Conservation (phyloP, 2,797 vertebrate genomes). For the Phataginus tetradactyla region DNA sequence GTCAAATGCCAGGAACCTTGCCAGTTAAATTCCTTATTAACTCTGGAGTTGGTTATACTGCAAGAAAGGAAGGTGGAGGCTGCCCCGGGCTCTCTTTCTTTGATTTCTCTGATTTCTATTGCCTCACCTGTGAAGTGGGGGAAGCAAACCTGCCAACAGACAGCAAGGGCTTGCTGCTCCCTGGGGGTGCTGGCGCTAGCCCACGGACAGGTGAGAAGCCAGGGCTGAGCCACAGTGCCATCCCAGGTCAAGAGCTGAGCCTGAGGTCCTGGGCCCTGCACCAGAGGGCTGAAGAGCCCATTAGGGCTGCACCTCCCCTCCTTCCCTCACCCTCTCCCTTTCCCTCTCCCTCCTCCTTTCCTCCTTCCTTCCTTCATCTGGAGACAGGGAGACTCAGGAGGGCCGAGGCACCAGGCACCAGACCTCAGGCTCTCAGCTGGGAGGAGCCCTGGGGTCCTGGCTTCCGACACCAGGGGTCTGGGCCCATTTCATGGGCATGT, state of each 20-base stretch:
- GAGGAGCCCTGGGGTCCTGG: not conserved
- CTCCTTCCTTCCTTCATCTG: not conserved
- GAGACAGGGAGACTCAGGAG: not conserved
- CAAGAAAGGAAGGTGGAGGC: not conserved
- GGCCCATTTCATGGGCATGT: no score
- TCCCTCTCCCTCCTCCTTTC: no score
- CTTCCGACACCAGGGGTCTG: not conserved
- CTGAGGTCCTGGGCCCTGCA: not conserved
- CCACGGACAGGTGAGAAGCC: not conserved
- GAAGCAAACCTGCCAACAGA: no score
- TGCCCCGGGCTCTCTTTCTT: no score
- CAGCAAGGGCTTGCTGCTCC: rapidly evolving
- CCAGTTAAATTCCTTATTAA: slow-evolving; percentile 76
- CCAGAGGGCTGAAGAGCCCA: not conserved
- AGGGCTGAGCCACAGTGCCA: not conserved
- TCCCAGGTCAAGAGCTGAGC: not conserved
- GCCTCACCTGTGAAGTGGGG: not conserved
- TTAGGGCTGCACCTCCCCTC: not conserved
- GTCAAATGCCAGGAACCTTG: slow-evolving; percentile 75
- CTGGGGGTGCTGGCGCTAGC: no score
- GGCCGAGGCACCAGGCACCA: no score
- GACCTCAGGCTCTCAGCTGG: not conserved
- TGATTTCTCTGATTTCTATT: not conserved
- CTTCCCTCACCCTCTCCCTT: not conserved
- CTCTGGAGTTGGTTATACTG: not conserved